Conservation (phyloP, 2,888 invertebrate genomes). For the Hermaeophaga mercurialis region DNA sequence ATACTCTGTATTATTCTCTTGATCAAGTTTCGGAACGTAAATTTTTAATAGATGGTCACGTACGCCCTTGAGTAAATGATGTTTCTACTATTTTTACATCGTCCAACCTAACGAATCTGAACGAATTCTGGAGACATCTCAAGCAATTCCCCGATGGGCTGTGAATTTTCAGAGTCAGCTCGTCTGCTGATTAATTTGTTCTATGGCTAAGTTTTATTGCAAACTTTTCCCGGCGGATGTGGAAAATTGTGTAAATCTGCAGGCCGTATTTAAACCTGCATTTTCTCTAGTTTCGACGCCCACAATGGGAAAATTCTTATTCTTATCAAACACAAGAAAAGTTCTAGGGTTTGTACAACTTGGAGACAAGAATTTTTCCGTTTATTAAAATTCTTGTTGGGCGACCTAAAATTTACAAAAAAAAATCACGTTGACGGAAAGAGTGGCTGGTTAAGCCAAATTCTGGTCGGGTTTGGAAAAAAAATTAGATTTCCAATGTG, state of each 20-base stretch:
- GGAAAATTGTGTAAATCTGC: constrained; percentile 2
- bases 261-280: background rate
- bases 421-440: too few species aligned
- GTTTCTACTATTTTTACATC: constrained; percentile 1
- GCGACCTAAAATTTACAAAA: too few species aligned
- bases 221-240: constrained; percentile 15
- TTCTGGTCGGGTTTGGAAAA: constrained; percentile 9
- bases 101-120: constrained; percentile 10
- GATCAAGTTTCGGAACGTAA: background rate
- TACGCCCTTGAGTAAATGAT: constrained; percentile 1
- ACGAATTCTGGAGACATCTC: constrained; percentile 12
- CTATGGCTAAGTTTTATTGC: constrained; percentile 18
- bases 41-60: background rate
- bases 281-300: constrained; percentile 1
- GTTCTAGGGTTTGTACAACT: too few species aligned
- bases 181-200: constrained; percentile 18
- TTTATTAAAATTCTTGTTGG: too few species aligned
- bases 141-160: constrained; percentile 3
- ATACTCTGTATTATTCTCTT: background rate
- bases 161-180: constrained; percentile 10
- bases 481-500: constrained; percentile 17
- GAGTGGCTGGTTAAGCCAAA: constrained; percentile 6
- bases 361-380: too few species aligned
- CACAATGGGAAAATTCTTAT: too few species aligned
- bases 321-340: too few species aligned